Percentiles rank a stretch among this genome's conserved stretches.
Conservation (phyloP, 2,113 vertebrate species). For the Rhinoderma darwinii region DNA sequence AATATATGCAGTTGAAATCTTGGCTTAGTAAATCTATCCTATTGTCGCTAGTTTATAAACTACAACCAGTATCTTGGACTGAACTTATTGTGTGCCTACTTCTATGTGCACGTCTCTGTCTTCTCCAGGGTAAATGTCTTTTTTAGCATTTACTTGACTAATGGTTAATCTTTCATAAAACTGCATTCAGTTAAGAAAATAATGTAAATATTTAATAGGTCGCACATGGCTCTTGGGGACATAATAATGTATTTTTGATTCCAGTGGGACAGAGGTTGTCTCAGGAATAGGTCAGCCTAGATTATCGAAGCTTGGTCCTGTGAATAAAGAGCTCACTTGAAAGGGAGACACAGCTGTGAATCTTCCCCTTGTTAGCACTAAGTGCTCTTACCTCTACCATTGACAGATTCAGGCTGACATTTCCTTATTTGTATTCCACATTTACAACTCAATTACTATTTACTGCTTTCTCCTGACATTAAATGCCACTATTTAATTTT, state of each 20-base stretch:
- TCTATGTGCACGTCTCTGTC: too few species aligned
- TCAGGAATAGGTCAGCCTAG: conserved; percentile 13
- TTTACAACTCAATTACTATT: conserved; percentile 29
- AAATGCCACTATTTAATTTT: conserved; percentile 62
- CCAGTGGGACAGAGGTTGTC: neutral
- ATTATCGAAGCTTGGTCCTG: conserved; percentile 25
- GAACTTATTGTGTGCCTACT: too few species aligned
- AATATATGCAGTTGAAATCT: too few species aligned
- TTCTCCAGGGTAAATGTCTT: neutral
- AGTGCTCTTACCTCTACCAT: conserved; percentile 42
- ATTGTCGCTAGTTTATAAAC: too few species aligned
- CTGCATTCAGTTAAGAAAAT: conserved; percentile 13
- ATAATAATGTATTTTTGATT: neutral
- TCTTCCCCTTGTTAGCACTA: neutral
- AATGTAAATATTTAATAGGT: conserved; percentile 16
- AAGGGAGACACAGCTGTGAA: neutral
- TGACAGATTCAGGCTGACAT: conserved; percentile 38
- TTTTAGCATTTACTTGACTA: neutral
- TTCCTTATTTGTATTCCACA: conserved; percentile 64
- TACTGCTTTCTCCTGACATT: conserved; percentile 62
- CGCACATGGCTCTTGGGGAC: neutral
- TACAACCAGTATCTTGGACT: too few species aligned
- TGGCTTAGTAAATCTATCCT: too few species aligned
- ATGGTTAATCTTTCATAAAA: neutral
- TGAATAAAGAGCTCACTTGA: conserved; percentile 3